Conservation (phyloP, 2,888 invertebrate species). For the Incurvaria masculella region DNA sequence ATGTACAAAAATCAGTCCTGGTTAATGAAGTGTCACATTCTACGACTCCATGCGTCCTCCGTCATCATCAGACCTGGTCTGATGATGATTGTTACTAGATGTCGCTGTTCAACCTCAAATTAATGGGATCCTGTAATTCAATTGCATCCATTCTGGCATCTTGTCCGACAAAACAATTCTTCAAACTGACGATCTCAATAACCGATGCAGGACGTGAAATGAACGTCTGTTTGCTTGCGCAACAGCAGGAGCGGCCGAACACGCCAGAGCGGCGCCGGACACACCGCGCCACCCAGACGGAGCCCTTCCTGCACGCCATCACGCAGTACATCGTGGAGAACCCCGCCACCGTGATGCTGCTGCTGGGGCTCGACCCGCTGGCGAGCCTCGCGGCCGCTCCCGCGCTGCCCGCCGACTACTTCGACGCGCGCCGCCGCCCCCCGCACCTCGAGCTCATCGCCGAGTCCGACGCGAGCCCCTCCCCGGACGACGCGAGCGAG, state of each 20-base stretch:
- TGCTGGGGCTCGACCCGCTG: constrained; percentile 69
- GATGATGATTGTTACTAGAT: too few relatives aligned
- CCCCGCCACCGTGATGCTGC: constrained; percentile 67
- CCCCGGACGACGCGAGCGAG: constrained; percentile 44
- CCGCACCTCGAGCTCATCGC: constrained; percentile 45
- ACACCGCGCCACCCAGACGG: constrained; percentile 59
- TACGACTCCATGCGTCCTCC: too few relatives aligned
- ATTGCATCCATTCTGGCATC: too few relatives aligned
- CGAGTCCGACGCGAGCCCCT: constrained; percentile 46
- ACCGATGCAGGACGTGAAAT: too few relatives aligned
- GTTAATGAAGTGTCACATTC: too few relatives aligned
- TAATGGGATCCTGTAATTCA: too few relatives aligned
- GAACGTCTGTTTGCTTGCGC: too few relatives aligned
- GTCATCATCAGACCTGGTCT: too few relatives aligned
- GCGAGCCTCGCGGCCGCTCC: constrained; percentile 31
- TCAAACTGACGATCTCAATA: too few relatives aligned
- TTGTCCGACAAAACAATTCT: too few relatives aligned
- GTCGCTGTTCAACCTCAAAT: too few relatives aligned
- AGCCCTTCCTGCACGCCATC: constrained; percentile 57
- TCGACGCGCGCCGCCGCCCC: constrained; percentile 39
- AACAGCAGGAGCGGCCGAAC: constrained; percentile 38
- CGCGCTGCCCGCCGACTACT: constrained; percentile 44
- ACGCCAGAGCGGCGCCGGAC: constrained; percentile 42
- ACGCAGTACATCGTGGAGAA: constrained; percentile 68
- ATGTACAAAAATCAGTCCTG: too few relatives aligned